These are phyloP conservation scores for Trachymyrmex septentrionalis DNA, from an alignment of 1,140 invertebrate species.

Conservation along the genomic window DNA sequence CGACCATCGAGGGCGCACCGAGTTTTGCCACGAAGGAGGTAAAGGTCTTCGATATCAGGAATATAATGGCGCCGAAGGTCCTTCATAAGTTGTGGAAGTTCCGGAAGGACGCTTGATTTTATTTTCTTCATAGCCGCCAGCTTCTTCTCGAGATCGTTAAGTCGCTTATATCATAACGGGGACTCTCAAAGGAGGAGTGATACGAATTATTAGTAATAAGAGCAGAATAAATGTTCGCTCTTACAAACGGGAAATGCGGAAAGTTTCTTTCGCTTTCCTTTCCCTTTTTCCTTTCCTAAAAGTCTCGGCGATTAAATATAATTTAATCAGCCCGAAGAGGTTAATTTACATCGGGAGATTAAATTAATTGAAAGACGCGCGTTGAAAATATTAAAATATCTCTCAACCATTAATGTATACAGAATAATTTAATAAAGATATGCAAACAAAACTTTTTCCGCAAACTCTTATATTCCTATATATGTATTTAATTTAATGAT, in stretches of 20 bases:
- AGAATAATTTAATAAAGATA: conserved; percentile 30
- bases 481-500: background rate
- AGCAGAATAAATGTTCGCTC: background rate
- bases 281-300: background rate
- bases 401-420: background rate
- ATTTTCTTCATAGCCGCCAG: conserved; percentile 51
- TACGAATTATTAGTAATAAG: conserved; percentile 53
- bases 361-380: conserved; percentile 38
- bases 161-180: conserved; percentile 24
- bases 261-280: conserved; percentile 13
- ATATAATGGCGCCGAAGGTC: conserved; percentile 52
- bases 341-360: conserved; percentile 38
- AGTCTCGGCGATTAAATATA: conserved; percentile 12
- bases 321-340: conserved; percentile 32
- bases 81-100: conserved; percentile 48
- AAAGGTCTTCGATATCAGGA: conserved; percentile 42
- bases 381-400: conserved; percentile 20
- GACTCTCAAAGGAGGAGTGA: conserved; percentile 32
- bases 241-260: background rate
- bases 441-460: background rate
- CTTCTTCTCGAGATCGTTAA: conserved; percentile 39
- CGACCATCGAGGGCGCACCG: conserved; percentile 56
- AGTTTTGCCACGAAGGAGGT: conserved; percentile 47
- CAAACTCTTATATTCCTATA: conserved; percentile 9
- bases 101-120: conserved; percentile 45